These are phyloP conservation scores for Carassius carassius DNA, from an alignment of 2,113 vertebrate genomes.

Conservation along the genomic window DNA sequence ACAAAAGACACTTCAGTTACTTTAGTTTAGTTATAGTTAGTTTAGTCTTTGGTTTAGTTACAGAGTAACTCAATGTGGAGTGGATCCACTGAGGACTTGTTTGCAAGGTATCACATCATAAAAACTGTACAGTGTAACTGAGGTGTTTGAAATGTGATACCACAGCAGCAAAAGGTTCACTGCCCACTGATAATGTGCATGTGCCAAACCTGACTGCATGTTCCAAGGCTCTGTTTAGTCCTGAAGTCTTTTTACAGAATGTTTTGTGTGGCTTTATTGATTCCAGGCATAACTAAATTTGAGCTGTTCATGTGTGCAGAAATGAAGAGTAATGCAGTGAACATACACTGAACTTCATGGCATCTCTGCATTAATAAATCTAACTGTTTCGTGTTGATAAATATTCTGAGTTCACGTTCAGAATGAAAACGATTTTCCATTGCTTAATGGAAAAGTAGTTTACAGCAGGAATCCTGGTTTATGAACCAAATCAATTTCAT, in stretches of 20 bases:
- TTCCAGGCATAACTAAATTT: slow-evolving; percentile 39
- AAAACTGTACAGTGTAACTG: slow-evolving; percentile 19
- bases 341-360: slow-evolving; percentile 33
- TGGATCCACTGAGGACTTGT: not conserved
- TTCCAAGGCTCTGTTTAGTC: not conserved
- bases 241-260: not conserved
- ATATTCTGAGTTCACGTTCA: slow-evolving; percentile 19
- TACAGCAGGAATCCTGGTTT: slow-evolving; percentile 35
- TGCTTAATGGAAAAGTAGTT: slow-evolving; percentile 40
- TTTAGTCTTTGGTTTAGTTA: not conserved
- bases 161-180: not conserved
- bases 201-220: not conserved
- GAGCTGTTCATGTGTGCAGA: slow-evolving; percentile 33
- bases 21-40: too few species aligned
- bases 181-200: not conserved
- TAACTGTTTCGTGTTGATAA: slow-evolving; percentile 35
- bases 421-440: slow-evolving; percentile 27
- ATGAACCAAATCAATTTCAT: slow-evolving; percentile 22
- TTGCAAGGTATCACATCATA: slow-evolving; percentile 24
- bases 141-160: slow-evolving; percentile 14
- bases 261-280: slow-evolving; percentile 36
- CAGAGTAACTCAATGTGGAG: not conserved
- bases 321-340: slow-evolving; percentile 39
- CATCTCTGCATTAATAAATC: slow-evolving; percentile 41
- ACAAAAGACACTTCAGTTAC: not conserved